Percentiles rank a stretch among this genome's conserved stretches.
Evolutionary conservation across 2,888 invertebrate genomes (phyloP).

Genomic region (Troglohyphantes excavatus): DNA sequence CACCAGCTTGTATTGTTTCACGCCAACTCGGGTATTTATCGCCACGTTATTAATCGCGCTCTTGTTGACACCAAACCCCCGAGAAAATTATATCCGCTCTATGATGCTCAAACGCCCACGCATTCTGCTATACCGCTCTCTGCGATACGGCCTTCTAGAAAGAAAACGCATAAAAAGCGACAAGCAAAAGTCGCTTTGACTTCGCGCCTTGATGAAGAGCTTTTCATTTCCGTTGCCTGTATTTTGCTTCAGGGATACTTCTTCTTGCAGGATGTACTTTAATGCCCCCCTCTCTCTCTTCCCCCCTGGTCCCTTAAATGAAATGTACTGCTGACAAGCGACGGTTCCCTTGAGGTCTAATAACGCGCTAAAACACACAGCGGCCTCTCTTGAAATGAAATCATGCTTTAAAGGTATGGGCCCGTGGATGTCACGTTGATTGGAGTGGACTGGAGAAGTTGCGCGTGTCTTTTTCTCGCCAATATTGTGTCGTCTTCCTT

Average conservation of each 20-base stretch:
- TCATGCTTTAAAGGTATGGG: constrained; percentile 36
- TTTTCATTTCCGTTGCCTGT: constrained; percentile 70
- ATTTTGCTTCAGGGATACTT: constrained; percentile 25
- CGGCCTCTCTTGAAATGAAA: constrained; percentile 35
- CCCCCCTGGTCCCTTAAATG: constrained; percentile 39
- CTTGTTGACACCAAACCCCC: not conserved
- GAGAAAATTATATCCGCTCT: constrained; percentile 1
- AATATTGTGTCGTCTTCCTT: no score
- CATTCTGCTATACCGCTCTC: no score
- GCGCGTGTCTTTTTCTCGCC: no score
- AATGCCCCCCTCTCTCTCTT: constrained; percentile 2
- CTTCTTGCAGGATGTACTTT: not conserved
- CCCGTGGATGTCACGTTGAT: constrained; percentile 3
- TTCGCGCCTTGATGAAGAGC: constrained; percentile 58
- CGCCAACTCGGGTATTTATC: not conserved
- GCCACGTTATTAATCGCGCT: constrained; percentile 4
- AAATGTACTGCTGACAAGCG: constrained; percentile 47
- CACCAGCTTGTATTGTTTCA: not conserved
- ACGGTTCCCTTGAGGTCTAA: constrained; percentile 40
- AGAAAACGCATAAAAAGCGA: constrained; percentile 35
- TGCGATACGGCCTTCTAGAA: not conserved
- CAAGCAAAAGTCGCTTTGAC: constrained; percentile 45
- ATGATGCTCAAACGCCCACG: not conserved
- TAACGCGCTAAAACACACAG: constrained; percentile 54
- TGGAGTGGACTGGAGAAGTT: not conserved